phyloP scores from a whole-genome alignment of 1,140 invertebrate genomes.

The Aporrectodea caliginosa region DNA sequence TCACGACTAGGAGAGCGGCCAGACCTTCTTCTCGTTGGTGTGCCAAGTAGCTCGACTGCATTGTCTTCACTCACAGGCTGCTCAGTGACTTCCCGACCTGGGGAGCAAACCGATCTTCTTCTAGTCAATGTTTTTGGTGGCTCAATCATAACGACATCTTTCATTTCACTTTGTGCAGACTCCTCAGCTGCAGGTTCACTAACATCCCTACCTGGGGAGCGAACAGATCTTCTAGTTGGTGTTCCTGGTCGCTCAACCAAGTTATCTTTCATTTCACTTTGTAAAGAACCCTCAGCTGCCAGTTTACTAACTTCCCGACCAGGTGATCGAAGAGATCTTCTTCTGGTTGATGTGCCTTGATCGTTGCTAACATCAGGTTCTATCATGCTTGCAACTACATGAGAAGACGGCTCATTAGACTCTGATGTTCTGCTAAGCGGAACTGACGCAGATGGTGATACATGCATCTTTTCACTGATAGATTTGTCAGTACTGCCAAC shows the following conservation, averaged over 20 bases:
- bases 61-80: neutral
- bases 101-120: neutral
- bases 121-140: neutral
- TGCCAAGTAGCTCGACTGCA: neutral
- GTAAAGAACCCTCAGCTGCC: too few species aligned
- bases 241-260: neutral
- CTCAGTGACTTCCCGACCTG: neutral
- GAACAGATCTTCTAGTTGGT: neutral
- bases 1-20: neutral
- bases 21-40: neutral
- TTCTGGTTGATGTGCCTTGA: neutral
- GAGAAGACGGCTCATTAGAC: neutral
- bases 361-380: neutral
- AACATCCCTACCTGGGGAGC: neutral
- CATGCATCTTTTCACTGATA: neutral
- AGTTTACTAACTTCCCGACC: neutral
- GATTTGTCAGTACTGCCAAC: neutral
- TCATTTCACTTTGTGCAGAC: neutral
- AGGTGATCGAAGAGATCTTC: neutral
- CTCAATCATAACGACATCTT: neutral
- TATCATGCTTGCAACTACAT: neutral
- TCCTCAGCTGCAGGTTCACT: neutral
- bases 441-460: neutral
- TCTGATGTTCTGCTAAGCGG: neutral
- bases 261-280: too few species aligned